A percentile compares a stretch with the other conserved stretches of the same genome.
These are phyloP conservation scores for Eupleurogrammus muticus DNA, from an alignment of 2,797 vertebrate species.

Conservation along the genomic window DNA sequence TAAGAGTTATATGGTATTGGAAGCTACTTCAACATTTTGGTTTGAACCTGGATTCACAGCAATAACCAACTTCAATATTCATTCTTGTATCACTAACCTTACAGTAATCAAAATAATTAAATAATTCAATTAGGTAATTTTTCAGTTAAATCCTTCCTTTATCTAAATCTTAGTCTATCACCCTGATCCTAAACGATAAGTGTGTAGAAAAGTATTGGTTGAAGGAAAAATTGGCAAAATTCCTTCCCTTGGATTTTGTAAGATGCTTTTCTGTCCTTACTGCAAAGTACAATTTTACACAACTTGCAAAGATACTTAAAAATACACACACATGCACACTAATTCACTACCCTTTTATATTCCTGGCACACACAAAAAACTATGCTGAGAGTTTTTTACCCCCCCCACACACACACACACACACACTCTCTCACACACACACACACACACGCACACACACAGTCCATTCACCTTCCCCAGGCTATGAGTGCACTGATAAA, in stretches of 20 bases:
- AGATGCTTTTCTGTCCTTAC: neutral
- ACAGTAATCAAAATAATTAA: no score
- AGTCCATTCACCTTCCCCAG: constrained; percentile 44
- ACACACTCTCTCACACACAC: constrained; percentile 1
- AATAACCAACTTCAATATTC: neutral
- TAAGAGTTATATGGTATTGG: no score
- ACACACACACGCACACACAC: constrained; percentile 5
- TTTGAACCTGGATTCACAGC: neutral
- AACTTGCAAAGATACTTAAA: neutral
- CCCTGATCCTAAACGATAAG: neutral
- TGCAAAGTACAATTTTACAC: neutral
- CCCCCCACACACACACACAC: constrained; percentile 7
- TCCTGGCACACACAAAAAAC: constrained; percentile 35
- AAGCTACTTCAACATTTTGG: no score
- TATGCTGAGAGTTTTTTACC: no score
- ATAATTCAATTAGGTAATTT: no score
- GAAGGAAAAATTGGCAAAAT: neutral
- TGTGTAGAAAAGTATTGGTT: neutral
- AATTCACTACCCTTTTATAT: constrained; percentile 22
- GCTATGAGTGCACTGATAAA: constrained; percentile 61
- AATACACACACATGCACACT: neutral
- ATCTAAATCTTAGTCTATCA: no score
- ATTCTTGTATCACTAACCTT: neutral
- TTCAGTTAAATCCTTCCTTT: neutral
- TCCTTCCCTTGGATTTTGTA: neutral